These are phyloP conservation scores for Muraenolepis orangiensis DNA, from an alignment of 2,797 vertebrate genomes.

Conservation along the genomic window DNA sequence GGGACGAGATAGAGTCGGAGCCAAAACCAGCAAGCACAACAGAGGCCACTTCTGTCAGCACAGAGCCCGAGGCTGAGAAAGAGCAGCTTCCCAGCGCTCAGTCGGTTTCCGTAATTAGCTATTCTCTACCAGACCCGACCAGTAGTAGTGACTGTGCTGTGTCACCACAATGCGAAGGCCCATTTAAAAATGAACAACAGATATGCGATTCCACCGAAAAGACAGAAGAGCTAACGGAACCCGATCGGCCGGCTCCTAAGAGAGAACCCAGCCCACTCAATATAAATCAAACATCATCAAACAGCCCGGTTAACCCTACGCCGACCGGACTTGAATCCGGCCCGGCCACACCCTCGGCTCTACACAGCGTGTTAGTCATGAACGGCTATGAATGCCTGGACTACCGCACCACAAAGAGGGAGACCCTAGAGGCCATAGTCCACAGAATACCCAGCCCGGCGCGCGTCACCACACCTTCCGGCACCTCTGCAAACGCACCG, in stretches of 20 bases:
- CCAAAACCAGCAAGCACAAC: slow-evolving; percentile 15
- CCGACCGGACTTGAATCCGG: slow-evolving; percentile 50
- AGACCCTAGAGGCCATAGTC: slow-evolving; percentile 58
- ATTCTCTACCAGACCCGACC: slow-evolving; percentile 58
- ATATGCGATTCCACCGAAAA: slow-evolving; percentile 41
- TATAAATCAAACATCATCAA: slow-evolving; percentile 40
- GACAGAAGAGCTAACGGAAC: slow-evolving; percentile 36
- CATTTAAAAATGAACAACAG: slow-evolving; percentile 44
- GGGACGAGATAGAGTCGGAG: slow-evolving; percentile 56
- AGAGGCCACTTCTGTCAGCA: slow-evolving; percentile 38
- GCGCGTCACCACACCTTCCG: slow-evolving; percentile 52
- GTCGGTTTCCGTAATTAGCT: slow-evolving; percentile 77
- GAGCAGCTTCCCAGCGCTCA: slow-evolving; percentile 55
- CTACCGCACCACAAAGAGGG: slow-evolving; percentile 72
- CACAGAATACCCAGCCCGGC: slow-evolving; percentile 64
- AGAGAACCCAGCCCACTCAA: slow-evolving; percentile 49
- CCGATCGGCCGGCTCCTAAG: slow-evolving; percentile 32
- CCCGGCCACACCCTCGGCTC: slow-evolving; percentile 39
- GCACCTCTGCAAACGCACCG: slow-evolving; percentile 59
- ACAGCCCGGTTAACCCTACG: slow-evolving; percentile 47
- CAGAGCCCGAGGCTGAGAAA: slow-evolving; percentile 49
- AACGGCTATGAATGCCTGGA: slow-evolving; percentile 73
- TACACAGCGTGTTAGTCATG: slow-evolving; percentile 76
- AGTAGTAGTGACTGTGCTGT: slow-evolving; percentile 31
- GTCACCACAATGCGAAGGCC: slow-evolving; percentile 38